A percentile compares a stretch with the other conserved stretches of the same genome.
Conservation (phyloP, 2,113 vertebrate genomes). For the Xerus inauris region DNA sequence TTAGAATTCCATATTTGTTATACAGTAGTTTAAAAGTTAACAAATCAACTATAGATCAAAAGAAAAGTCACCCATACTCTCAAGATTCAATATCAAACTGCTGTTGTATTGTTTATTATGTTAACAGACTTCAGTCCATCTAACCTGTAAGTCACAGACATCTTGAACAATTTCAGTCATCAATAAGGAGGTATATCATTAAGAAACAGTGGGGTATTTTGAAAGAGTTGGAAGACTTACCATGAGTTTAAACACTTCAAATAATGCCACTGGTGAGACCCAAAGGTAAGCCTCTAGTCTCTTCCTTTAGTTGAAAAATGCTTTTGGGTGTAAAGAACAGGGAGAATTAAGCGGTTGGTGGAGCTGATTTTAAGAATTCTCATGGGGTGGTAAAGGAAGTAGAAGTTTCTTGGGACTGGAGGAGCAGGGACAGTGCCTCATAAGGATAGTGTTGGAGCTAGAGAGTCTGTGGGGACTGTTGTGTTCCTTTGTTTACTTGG, state of each 20-base stretch:
- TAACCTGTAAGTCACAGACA: constrained; percentile 50
- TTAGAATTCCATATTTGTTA: neutral
- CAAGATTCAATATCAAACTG: constrained; percentile 51
- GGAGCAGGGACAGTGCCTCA: neutral
- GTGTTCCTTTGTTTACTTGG: neutral
- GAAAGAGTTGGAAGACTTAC: constrained; percentile 61
- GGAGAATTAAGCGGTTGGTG: neutral
- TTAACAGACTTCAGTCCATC: constrained; percentile 69
- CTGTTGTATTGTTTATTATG: constrained; percentile 40
- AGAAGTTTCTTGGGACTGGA: neutral
- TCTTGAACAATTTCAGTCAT: constrained; percentile 50
- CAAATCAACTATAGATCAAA: neutral
- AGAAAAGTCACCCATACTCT: neutral
- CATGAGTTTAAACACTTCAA: constrained; percentile 72
- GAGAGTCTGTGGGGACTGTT: neutral
- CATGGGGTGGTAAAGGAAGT: neutral
- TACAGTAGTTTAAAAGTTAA: neutral
- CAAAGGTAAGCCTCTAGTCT: constrained; percentile 74
- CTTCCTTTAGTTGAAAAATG: neutral
- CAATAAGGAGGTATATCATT: constrained; percentile 30
- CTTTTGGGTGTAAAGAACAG: neutral
- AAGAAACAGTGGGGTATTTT: constrained; percentile 31
- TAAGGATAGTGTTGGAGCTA: neutral
- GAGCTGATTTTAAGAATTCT: constrained; percentile 7
- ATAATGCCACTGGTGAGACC: constrained; percentile 49